phyloP scores from a whole-genome alignment of 1,140 invertebrate species.

The Arctopsyche grandis region DNA sequence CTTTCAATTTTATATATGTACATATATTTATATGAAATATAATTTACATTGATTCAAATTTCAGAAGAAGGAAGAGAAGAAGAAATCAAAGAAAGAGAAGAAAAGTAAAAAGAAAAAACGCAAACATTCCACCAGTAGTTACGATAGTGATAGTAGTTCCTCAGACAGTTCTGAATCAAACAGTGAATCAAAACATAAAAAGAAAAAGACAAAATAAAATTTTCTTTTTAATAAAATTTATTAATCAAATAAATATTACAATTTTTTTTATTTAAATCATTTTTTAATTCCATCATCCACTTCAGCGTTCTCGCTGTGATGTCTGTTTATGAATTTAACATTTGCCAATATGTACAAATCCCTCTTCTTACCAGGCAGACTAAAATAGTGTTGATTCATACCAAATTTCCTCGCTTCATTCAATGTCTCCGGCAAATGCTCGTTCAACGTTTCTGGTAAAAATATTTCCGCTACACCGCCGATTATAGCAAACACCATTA shows the following conservation, averaged over 20 bases:
- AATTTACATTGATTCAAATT: neutral
- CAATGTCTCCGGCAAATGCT: constrained; percentile 76
- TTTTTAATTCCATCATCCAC: neutral
- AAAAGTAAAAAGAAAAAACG: constrained; percentile 51
- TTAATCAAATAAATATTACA: neutral
- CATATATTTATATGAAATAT: neutral
- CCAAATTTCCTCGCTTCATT: constrained; percentile 77
- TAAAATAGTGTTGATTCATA: constrained; percentile 69
- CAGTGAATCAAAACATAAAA: constrained; percentile 31
- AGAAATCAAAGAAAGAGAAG: constrained; percentile 48
- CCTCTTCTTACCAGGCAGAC: constrained; percentile 61
- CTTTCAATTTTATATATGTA: too few species aligned
- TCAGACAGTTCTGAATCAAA: constrained; percentile 32
- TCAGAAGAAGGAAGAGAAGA: constrained; percentile 24
- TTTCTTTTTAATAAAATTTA: neutral
- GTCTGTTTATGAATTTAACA: constrained; percentile 39
- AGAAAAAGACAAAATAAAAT: constrained; percentile 7
- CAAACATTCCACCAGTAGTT: constrained; percentile 42
- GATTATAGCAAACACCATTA: constrained; percentile 66
- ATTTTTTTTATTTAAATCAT: constrained; percentile 8
- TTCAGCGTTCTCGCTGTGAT: constrained; percentile 45
- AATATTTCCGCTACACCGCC: constrained; percentile 70
- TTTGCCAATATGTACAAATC: constrained; percentile 46
- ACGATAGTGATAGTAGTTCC: constrained; percentile 34
- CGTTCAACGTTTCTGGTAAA: constrained; percentile 77